These are phyloP conservation scores for Bradynema listronoti DNA, from an alignment of 1,140 invertebrate genomes.

Conservation along the genomic window DNA sequence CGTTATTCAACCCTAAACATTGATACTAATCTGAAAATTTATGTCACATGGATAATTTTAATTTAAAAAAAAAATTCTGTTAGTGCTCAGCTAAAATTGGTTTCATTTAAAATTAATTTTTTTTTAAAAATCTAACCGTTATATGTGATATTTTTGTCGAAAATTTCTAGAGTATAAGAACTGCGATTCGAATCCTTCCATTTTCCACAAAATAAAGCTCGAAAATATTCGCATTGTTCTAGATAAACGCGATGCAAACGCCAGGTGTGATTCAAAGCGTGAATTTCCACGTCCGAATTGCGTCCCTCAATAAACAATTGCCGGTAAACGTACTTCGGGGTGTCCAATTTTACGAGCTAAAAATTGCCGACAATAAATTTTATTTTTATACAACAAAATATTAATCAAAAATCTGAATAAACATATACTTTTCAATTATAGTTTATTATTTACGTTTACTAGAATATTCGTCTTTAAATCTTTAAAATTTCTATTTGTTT, in stretches of 20 bases:
- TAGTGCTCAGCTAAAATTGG: too few species aligned
- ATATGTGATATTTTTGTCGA: constrained; percentile 20
- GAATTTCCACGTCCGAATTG: constrained; percentile 23
- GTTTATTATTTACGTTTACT: neutral
- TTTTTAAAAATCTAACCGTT: constrained; percentile 13
- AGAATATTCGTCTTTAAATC: neutral
- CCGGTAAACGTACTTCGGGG: constrained; percentile 14
- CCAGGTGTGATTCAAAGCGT: constrained; percentile 22
- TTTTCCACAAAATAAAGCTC: constrained; percentile 20
- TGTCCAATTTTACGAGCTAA: constrained; percentile 1
- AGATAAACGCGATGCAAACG: constrained; percentile 23
- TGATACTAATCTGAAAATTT: too few species aligned
- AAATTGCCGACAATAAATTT: neutral
- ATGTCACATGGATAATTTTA: too few species aligned
- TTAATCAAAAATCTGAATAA: neutral
- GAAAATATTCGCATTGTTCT: constrained; percentile 35
- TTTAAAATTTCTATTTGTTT: neutral
- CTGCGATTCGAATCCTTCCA: constrained; percentile 26
- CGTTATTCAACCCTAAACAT: constrained; percentile 29
- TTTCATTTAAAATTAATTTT: too few species aligned
- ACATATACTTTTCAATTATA: neutral
- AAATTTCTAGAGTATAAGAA: constrained; percentile 6
- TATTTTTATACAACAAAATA: neutral
- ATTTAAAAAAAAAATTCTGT: too few species aligned
- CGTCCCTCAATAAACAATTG: constrained; percentile 26